Percentiles rank a stretch among this genome's conserved stretches.
These are phyloP conservation scores for Halesus radiatus DNA, from an alignment of 1,140 invertebrate species.

Conservation along the genomic window DNA sequence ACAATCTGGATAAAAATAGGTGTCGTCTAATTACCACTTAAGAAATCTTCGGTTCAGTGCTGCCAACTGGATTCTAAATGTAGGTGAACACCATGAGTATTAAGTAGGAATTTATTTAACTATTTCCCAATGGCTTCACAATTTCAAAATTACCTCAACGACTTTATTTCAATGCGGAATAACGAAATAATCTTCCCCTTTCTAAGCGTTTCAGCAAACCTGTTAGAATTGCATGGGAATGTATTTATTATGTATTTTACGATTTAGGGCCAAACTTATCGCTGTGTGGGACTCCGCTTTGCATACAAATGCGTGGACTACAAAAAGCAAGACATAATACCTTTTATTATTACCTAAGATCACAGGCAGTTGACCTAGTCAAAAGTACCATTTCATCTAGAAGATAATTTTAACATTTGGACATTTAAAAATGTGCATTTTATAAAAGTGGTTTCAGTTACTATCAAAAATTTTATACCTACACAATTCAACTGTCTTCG, in stretches of 20 bases:
- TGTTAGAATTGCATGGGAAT: slow-evolving; percentile 4
- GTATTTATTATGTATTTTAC: not conserved
- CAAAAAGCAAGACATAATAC: not conserved
- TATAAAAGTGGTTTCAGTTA: too few species aligned
- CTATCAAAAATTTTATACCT: too few species aligned
- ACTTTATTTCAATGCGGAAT: not conserved
- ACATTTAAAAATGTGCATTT: too few species aligned
- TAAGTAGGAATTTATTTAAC: too few species aligned
- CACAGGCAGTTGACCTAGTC: too few species aligned
- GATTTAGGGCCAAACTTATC: slow-evolving; percentile 16
- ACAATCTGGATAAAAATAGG: too few species aligned
- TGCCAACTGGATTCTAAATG: slow-evolving; percentile 10
- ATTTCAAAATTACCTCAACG: not conserved
- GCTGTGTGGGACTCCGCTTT: not conserved
- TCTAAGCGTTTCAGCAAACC: slow-evolving; percentile 17
- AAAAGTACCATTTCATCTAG: too few species aligned
- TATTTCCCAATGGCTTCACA: too few species aligned
- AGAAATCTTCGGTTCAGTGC: not conserved
- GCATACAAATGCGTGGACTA: slow-evolving; percentile 14
- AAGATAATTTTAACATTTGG: too few species aligned
- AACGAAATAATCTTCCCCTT: not conserved
- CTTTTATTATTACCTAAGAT: too few species aligned
- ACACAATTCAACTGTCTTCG: too few species aligned
- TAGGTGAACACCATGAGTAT: slow-evolving; percentile 7
- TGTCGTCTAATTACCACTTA: too few species aligned